phyloP scores from a whole-genome alignment of 1,140 invertebrate genomes.

The Tribolium madens region DNA sequence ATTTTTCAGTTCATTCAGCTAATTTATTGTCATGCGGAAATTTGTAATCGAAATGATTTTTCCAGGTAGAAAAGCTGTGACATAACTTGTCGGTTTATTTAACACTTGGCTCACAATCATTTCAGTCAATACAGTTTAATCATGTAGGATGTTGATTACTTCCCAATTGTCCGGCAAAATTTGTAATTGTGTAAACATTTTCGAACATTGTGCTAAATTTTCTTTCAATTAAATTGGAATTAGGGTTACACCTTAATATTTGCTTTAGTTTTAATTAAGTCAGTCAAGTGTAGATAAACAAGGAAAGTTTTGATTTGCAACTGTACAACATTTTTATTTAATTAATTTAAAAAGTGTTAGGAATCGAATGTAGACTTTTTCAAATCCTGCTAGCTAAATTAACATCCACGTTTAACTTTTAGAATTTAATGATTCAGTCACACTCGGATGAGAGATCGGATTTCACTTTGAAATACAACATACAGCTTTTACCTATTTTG shows the following conservation, averaged over 20 bases:
- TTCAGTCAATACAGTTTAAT: conserved; percentile 28
- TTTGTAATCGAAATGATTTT: conserved; percentile 4
- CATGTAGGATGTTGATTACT: conserved; percentile 26
- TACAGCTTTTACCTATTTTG: conserved; percentile 1
- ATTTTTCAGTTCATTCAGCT: conserved; percentile 3
- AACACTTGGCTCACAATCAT: conserved; percentile 6
- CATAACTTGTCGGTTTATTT: conserved; percentile 22
- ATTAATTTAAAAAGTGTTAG: conserved; percentile 1
- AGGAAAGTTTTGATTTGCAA: not conserved
- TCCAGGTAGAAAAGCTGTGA: not conserved
- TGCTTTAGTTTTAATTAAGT: not conserved
- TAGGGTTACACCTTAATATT: too few relatives aligned
- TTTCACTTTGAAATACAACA: not conserved
- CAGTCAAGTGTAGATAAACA: not conserved
- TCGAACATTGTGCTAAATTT: not conserved
- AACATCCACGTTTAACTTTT: not conserved
- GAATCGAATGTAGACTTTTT: not conserved
- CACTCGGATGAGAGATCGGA: not conserved
- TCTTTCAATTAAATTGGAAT: not conserved
- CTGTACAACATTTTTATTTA: conserved; percentile 14
- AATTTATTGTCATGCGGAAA: conserved; percentile 4
- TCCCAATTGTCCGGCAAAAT: conserved; percentile 17
- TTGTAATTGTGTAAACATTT: conserved; percentile 1
- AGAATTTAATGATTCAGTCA: conserved; percentile 15
- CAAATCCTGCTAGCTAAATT: not conserved